Conservation (phyloP, 2,888 invertebrate species). For the Nephrocerus scutellatus region DNA sequence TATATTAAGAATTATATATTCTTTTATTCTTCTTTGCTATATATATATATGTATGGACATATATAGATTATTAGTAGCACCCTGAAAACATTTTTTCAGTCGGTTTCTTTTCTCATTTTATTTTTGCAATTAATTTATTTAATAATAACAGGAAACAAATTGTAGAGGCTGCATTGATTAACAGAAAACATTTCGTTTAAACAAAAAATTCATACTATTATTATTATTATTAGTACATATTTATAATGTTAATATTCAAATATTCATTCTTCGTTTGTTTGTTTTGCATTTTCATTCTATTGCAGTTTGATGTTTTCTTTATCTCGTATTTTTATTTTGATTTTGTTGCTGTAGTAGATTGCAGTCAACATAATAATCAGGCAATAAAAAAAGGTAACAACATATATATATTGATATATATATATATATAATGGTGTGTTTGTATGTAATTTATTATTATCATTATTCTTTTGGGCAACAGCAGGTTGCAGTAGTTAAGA, state of each 20-base stretch:
- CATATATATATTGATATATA: too few species aligned
- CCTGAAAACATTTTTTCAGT: slow-evolving; percentile 48
- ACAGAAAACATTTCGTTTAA: slow-evolving; percentile 1
- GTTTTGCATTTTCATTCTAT: slow-evolving; percentile 14
- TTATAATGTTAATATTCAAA: slow-evolving; percentile 16
- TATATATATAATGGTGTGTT: too few species aligned
- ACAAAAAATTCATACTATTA: slow-evolving; percentile 10
- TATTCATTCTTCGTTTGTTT: slow-evolving; percentile 8
- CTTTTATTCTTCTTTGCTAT: too few species aligned
- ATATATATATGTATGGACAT: slow-evolving; percentile 10
- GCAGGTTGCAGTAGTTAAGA: too few species aligned
- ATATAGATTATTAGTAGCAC: slow-evolving; percentile 37
- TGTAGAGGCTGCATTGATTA: slow-evolving; percentile 11
- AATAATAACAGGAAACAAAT: slow-evolving; percentile 23
- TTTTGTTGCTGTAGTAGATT: too few species aligned
- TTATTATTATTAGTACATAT: background rate
- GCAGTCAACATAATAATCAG: too few species aligned
- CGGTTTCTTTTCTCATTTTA: slow-evolving; percentile 31
- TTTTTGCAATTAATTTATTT: slow-evolving; percentile 21
- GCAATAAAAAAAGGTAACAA: too few species aligned
- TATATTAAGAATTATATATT: slow-evolving; percentile 3
- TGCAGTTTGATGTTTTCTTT: slow-evolving; percentile 16
- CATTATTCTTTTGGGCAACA: too few species aligned
- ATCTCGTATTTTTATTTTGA: slow-evolving; percentile 1
- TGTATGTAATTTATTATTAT: too few species aligned